Evolutionary conservation across 92 coral and sea anemone genomes (phyloP), one percentile per base, ranked within the genome.

Genomic region (Blastomussa wellsi): DNA sequence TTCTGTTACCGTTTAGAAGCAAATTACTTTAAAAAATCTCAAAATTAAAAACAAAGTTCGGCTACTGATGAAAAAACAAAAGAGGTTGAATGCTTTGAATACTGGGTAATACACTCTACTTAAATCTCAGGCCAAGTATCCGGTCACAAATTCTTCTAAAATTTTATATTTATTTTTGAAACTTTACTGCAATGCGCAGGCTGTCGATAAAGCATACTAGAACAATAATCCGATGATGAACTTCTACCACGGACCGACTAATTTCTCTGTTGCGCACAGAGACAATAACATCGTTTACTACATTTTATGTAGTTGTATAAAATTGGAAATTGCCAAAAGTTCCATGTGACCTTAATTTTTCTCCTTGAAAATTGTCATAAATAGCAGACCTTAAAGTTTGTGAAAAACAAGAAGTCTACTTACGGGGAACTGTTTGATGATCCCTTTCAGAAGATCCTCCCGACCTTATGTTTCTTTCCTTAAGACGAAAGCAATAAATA

Each of bases 391-490:
- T 33, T 70, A 26, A 41, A 47, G 17, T n/a, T 42, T 26, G 31
- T 3, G 37, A 47, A 49, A 74, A 26, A 74, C 20, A 24, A 36
- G 4, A 33, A 62, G 19, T 29, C 24, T 49, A 65, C 84, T 81
- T 81, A 81, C 76, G 44, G 39, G 62, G 77, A 68, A 47, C 19
- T 8, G 66, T 72, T 32, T 70, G 31, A 71, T 24, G 33, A 24
- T 33, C 68, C n/a, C 39, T 35, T 52, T 37, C 64, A 12, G 51
- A 71, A 52, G 62, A 8, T 68, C 20, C 49, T 35, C 35, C 44
- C 12, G 24, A 29, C 9, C 51, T 38, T 0, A 5, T 10, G 74
- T 79, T 79, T 19, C 52, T 68, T 81, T 81, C 77, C 85, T 81
- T 48, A 11, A 70, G 52, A 32, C n/a, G 42, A 68, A n/a, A 81